Evolutionary conservation across 2,888 invertebrate species (phyloP).

Genomic region (Drosophila antonietae): DNA sequence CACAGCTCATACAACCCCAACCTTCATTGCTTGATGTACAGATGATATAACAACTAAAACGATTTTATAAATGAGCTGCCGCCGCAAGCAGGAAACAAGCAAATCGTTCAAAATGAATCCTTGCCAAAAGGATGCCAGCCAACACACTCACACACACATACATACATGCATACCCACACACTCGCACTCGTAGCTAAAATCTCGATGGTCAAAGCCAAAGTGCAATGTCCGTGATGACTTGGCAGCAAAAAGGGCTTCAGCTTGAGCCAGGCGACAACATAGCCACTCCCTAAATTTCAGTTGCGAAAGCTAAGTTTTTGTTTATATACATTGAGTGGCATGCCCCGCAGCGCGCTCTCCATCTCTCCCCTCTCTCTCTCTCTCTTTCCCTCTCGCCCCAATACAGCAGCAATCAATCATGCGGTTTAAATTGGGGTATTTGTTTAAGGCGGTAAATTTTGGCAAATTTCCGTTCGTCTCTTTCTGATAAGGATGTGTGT

Average conservation of each 20-base stretch:
- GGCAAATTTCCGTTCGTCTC: slow-evolving; percentile 38
- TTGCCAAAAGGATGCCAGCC: slow-evolving; percentile 52
- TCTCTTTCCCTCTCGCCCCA: not conserved
- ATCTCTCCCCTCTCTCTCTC: not conserved
- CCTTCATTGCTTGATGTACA: not conserved
- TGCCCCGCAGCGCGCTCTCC: not conserved
- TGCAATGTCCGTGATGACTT: slow-evolving; percentile 77
- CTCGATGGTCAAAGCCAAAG: slow-evolving; percentile 77
- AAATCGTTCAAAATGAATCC: slow-evolving; percentile 59
- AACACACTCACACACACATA: not conserved
- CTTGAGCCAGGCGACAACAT: slow-evolving; percentile 61
- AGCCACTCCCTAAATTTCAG: slow-evolving; percentile 26
- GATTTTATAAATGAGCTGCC: slow-evolving; percentile 63
- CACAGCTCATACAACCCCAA: not conserved
- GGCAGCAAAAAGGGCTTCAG: slow-evolving; percentile 57
- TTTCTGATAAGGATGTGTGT: slow-evolving; percentile 47
- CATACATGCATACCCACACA: not conserved
- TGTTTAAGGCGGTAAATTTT: slow-evolving; percentile 72
- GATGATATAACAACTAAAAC: slow-evolving; percentile 35
- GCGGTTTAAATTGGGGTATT: slow-evolving; percentile 79
- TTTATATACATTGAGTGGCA: slow-evolving; percentile 62
- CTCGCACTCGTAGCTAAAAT: slow-evolving; percentile 25
- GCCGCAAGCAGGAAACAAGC: slow-evolving; percentile 67
- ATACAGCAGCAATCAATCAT: slow-evolving; percentile 74
- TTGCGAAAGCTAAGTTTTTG: slow-evolving; percentile 47